Conservation (phyloP, 2,888 invertebrate genomes). For the Dinocampus coccinellae region DNA sequence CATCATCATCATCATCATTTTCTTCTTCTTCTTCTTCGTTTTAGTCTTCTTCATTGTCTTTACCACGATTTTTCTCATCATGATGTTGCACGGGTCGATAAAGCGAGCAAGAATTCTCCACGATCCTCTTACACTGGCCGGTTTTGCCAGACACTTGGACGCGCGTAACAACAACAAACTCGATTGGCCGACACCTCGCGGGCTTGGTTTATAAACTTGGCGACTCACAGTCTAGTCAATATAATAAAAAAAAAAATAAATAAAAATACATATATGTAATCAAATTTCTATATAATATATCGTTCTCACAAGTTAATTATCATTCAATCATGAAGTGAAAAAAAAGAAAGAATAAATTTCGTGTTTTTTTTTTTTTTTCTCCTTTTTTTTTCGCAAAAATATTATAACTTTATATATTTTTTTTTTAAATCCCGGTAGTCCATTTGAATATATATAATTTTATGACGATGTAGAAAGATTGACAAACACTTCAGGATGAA, state of each 20-base stretch:
- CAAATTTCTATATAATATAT: not conserved
- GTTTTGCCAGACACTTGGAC: slow-evolving; percentile 49
- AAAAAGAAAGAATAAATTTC: no score
- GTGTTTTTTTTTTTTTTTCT: no score
- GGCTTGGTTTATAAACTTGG: slow-evolving; percentile 49
- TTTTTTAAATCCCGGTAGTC: no score
- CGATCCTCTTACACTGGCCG: slow-evolving; percentile 33
- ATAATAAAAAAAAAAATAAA: not conserved
- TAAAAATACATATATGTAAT: no score
- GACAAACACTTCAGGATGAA: no score
- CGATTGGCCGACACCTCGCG: slow-evolving; percentile 45
- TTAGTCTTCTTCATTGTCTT: not conserved
- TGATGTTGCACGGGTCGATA: slow-evolving; percentile 20
- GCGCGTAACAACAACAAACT: slow-evolving; percentile 37
- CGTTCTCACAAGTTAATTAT: not conserved
- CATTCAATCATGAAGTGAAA: no score
- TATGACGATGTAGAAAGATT: no score
- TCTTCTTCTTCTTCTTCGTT: slow-evolving; percentile 19
- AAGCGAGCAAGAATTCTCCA: not conserved
- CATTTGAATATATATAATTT: no score
- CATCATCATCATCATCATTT: slow-evolving; percentile 9
- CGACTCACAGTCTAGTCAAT: slow-evolving; percentile 58
- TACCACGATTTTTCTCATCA: not conserved
- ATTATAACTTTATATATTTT: no score
- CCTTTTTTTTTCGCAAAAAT: no score